phyloP scores from a whole-genome alignment of 2,797 vertebrate genomes.

The Synanceia verrucosa region DNA sequence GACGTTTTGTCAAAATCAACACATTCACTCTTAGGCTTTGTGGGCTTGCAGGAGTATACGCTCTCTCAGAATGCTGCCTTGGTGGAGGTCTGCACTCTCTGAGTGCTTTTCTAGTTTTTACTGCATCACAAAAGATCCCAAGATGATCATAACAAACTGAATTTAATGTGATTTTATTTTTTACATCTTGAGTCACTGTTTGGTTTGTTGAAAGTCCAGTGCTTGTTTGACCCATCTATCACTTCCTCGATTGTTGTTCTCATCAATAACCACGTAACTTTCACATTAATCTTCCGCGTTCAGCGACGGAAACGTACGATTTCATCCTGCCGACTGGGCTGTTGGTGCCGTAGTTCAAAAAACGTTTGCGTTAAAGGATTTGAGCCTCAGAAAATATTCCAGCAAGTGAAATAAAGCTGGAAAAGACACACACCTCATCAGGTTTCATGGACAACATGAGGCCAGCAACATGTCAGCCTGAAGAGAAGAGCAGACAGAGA shows the following conservation, averaged over 20 bases:
- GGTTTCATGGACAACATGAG: slow-evolving; percentile 24
- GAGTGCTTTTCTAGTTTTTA: no score
- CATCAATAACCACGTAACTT: background rate
- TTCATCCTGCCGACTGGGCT: background rate
- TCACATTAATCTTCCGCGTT: no score
- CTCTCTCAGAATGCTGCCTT: no score
- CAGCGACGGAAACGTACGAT: background rate
- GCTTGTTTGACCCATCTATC: background rate
- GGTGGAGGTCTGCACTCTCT: no score
- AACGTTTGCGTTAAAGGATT: slow-evolving; percentile 11
- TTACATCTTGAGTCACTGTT: no score
- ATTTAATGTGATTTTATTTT: no score
- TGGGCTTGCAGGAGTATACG: no score
- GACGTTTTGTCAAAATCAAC: no score
- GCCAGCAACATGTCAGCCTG: slow-evolving; percentile 41
- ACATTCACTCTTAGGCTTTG: no score
- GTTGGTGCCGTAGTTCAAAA: background rate
- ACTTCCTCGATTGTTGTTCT: background rate
- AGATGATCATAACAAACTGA: no score
- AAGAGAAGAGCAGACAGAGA: slow-evolving; percentile 20
- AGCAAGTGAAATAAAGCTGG: slow-evolving; percentile 48
- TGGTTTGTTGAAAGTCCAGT: background rate
- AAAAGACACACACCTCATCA: slow-evolving; percentile 41
- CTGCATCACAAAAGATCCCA: no score
- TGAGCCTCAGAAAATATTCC: slow-evolving; percentile 24